Evolutionary conservation across 2,113 vertebrate genomes (phyloP).

Genomic region (Aegotheles bennettii): DNA sequence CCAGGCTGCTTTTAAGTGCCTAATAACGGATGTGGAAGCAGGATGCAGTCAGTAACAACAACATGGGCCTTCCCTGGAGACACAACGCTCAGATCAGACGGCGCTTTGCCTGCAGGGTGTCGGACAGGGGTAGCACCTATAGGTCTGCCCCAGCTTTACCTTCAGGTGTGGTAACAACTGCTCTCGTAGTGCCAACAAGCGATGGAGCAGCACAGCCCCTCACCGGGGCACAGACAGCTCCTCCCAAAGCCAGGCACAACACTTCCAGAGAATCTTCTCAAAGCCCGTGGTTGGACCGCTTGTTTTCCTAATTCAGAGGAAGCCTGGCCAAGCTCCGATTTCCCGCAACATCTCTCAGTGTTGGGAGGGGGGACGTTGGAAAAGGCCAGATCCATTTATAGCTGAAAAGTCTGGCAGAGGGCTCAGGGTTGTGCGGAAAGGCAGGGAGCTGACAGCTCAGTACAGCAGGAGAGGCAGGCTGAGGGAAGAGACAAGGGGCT

Average conservation of each 20-base stretch:
- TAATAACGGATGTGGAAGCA: neutral
- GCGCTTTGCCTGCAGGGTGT: neutral
- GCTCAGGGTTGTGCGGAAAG: neutral
- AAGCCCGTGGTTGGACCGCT: neutral
- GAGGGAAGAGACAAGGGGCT: neutral
- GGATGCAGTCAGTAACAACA: neutral
- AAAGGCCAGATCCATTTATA: conserved; percentile 35
- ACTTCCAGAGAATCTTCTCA: neutral
- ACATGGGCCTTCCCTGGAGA: neutral
- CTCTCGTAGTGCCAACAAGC: accelerated
- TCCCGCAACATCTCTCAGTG: neutral
- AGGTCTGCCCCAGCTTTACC: neutral
- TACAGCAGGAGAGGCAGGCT: neutral
- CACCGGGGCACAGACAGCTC: neutral
- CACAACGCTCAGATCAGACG: accelerated
- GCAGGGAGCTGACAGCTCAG: neutral
- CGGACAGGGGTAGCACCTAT: neutral
- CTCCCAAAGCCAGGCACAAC: neutral
- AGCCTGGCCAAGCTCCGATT: neutral
- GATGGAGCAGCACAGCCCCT: neutral
- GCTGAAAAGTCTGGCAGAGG: conserved; percentile 7
- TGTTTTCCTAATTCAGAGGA: conserved; percentile 37
- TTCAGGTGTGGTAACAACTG: neutral
- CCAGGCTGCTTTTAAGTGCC: neutral
- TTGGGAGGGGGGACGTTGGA: neutral